These are phyloP conservation scores for Melanitta fusca DNA, from an alignment of 2,797 vertebrate species.

Conservation along the genomic window DNA sequence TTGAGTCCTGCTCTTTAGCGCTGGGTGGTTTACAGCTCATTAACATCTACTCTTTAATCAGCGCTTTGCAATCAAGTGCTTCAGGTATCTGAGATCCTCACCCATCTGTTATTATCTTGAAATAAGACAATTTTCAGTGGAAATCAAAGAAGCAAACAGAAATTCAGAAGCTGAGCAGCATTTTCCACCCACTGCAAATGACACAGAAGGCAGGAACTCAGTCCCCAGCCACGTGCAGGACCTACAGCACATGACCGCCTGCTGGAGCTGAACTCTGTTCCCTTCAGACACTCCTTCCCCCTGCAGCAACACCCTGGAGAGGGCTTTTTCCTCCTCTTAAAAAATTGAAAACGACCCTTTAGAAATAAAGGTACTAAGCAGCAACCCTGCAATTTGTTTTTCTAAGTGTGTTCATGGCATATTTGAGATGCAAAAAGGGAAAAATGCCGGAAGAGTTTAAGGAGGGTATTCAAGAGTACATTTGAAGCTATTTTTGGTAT, in stretches of 20 bases:
- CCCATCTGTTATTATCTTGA: background rate
- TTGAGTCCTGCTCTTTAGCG: background rate
- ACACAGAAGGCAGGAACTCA: constrained; percentile 29
- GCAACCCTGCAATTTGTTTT: background rate
- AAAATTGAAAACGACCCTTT: background rate
- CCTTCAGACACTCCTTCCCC: background rate
- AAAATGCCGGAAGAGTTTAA: background rate
- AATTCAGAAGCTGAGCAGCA: background rate
- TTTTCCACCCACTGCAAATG: background rate
- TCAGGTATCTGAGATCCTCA: constrained; percentile 25
- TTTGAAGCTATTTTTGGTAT: background rate
- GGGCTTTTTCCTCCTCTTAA: background rate
- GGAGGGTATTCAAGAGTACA: background rate
- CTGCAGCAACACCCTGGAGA: background rate
- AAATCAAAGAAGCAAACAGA: background rate
- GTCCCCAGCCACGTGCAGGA: background rate
- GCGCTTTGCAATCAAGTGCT: background rate
- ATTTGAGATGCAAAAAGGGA: background rate
- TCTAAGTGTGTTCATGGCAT: background rate
- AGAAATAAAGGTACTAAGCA: constrained; percentile 6
- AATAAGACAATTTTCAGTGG: background rate
- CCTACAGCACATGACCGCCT: background rate
- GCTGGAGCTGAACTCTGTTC: background rate
- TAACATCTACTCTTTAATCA: constrained; percentile 37
- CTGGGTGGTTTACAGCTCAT: background rate